Percentiles rank a stretch among this genome's conserved stretches.
These are phyloP conservation scores for Acanthosepion esculentum DNA, from an alignment of 2,888 invertebrate genomes.

Conservation along the genomic window DNA sequence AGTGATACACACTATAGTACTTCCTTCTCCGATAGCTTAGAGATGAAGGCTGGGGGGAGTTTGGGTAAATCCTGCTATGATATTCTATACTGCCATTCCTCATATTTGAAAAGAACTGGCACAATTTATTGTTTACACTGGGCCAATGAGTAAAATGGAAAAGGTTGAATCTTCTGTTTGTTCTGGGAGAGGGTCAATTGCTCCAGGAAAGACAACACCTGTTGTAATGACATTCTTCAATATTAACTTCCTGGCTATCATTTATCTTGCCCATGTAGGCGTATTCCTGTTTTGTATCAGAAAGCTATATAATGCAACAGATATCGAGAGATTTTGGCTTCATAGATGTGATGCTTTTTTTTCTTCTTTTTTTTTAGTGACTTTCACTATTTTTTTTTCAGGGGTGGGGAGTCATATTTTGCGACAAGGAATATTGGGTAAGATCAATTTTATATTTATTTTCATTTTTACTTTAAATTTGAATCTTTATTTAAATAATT, in stretches of 20 bases:
- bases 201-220: not conserved
- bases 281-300: not conserved
- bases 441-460: not conserved
- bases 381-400: not conserved
- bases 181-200: not conserved
- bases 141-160: not conserved
- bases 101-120: no score
- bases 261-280: not conserved
- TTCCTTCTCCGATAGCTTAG: not conserved
- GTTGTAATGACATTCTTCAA: not conserved
- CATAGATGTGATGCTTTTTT: not conserved
- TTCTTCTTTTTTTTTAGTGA: not conserved
- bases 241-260: not conserved
- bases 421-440: not conserved
- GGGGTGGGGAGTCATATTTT: not conserved
- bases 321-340: not conserved
- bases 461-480: not conserved
- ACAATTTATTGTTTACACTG: not conserved
- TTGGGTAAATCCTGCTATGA: not conserved
- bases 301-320: not conserved
- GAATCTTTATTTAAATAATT: no score
- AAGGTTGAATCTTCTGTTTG: not conserved
- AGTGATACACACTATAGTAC: not conserved
- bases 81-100: not conserved
- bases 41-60: not conserved